Evolutionary conservation across 2,113 vertebrate genomes (phyloP).

Genomic region (Aix galericulata): DNA sequence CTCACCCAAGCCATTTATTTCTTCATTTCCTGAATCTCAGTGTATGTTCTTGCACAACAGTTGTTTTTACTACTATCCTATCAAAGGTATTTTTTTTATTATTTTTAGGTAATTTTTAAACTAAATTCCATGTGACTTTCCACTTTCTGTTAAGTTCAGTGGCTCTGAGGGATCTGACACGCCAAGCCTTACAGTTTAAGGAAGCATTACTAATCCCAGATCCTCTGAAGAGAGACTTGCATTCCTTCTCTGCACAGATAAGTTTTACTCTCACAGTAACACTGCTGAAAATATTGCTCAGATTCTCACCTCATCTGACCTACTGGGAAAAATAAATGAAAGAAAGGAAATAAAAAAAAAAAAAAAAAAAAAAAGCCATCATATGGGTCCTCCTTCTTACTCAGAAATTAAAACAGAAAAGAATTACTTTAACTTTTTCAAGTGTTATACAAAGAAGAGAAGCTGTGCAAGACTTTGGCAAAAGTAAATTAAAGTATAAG

Average conservation of each 20-base stretch:
- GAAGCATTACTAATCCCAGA: not conserved
- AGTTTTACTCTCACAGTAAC: not conserved
- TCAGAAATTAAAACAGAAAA: not conserved
- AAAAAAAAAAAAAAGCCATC: not conserved
- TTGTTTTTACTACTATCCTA: not conserved
- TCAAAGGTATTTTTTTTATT: not conserved
- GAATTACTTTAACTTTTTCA: not conserved
- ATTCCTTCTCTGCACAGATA: not conserved
- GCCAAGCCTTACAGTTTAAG: not conserved
- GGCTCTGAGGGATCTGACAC: not conserved
- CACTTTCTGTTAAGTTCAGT: not conserved
- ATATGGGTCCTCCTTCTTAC: not conserved
- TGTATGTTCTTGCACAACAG: not conserved
- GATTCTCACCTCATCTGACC: not conserved
- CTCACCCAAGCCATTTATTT: not conserved
- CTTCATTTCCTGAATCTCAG: not conserved
- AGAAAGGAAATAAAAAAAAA: not conserved
- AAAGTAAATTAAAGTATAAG: not conserved
- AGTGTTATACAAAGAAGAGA: not conserved
- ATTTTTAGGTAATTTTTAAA: not conserved
- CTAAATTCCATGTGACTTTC: not conserved
- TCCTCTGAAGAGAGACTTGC: not conserved
- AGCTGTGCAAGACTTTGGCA: not conserved
- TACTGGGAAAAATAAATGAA: fast-evolving
- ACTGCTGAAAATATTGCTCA: not conserved